These are phyloP conservation scores for Cataglyphis albicans DNA, from an alignment of 2,888 invertebrate species.

Conservation along the genomic window DNA sequence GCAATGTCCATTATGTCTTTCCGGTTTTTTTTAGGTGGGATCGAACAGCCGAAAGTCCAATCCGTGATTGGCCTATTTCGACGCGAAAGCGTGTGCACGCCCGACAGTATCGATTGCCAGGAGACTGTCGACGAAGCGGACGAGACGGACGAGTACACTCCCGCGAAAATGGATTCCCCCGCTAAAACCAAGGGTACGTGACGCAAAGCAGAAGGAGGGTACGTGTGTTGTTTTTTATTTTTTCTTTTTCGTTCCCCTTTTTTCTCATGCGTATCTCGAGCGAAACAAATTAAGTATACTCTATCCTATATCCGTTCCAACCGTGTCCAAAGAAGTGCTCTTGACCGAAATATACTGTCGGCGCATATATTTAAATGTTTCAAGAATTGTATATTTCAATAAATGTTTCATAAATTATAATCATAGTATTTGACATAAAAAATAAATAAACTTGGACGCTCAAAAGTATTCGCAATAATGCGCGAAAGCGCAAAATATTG, in stretches of 20 bases:
- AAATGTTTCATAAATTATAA: neutral
- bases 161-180: conserved; percentile 86
- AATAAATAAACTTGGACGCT: neutral
- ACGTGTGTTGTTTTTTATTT: conserved; percentile 58
- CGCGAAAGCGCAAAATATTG: conserved; percentile 12
- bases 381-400: neutral
- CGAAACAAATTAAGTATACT: neutral
- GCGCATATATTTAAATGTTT: neutral
- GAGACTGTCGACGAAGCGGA: conserved; percentile 87
- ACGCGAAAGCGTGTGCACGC: conserved; percentile 93
- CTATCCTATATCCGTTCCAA: neutral
- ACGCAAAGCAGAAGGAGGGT: conserved; percentile 59
- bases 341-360: neutral
- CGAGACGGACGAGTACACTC: conserved; percentile 88
- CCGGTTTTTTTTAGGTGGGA: conserved; percentile 89
- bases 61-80: conserved; percentile 96
- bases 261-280: neutral
- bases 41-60: conserved; percentile 94
- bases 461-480: neutral
- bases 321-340: neutral
- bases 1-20: conserved; percentile 30
- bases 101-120: conserved; percentile 87
- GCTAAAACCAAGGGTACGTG: conserved; percentile 89
- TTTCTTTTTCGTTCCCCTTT: conserved; percentile 5
- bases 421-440: neutral